Conservation (phyloP, 2,113 vertebrate species). For the Panurus biarmicus region DNA sequence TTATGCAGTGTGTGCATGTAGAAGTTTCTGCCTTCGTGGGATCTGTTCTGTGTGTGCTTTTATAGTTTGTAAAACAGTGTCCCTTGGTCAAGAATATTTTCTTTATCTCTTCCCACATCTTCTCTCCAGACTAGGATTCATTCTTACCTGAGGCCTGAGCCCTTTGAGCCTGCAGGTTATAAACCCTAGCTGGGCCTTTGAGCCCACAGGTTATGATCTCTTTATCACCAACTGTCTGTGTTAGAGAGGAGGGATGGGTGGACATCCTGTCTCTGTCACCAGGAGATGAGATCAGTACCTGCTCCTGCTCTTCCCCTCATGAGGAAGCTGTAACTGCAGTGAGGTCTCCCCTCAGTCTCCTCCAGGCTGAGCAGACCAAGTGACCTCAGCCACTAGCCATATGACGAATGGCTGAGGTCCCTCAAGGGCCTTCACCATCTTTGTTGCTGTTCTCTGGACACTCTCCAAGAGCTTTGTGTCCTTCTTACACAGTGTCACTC, state of each 20-base stretch:
- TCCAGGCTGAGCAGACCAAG: not conserved
- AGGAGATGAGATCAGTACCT: too few species aligned
- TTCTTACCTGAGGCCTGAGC: not conserved
- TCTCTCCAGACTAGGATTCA: not conserved
- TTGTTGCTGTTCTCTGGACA: not conserved
- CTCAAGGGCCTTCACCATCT: not conserved
- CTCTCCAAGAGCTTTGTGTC: not conserved
- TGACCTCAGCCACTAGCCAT: too few species aligned
- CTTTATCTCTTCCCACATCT: not conserved
- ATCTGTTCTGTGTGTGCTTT: not conserved
- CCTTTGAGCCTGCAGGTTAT: not conserved
- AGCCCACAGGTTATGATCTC: not conserved
- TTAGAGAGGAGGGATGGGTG: not conserved
- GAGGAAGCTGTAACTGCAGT: not conserved
- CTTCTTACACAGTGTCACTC: rapidly evolving
- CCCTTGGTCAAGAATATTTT: not conserved
- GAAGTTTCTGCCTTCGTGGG: not conserved
- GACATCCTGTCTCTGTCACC: not conserved
- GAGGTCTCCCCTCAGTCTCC: not conserved
- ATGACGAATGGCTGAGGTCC: too few species aligned
- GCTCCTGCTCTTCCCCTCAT: rapidly evolving
- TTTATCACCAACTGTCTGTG: not conserved
- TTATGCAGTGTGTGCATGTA: not conserved
- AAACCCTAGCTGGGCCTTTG: not conserved
- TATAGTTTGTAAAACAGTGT: not conserved